Evolutionary conservation across 23 tunicate species (phyloP).

Genomic region (Halocynthia aurantium): DNA sequence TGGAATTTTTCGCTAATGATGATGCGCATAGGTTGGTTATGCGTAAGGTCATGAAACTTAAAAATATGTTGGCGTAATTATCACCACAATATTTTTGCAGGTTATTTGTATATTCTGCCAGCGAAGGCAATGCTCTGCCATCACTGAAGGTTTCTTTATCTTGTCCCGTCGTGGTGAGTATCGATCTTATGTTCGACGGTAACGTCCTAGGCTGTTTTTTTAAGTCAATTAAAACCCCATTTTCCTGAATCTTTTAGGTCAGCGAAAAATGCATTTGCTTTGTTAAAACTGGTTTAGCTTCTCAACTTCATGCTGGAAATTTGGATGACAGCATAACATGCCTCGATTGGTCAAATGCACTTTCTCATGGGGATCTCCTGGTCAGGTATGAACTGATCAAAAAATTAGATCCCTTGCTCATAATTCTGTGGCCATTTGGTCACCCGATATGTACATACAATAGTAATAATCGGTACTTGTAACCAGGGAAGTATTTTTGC

Average conservation of each 20-base stretch:
- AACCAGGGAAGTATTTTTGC: slow-evolving; percentile 64
- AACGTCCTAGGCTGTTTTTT: not conserved
- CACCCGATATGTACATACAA: not conserved
- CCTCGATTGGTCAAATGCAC: slow-evolving; percentile 68
- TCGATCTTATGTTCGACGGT: too few relatives aligned
- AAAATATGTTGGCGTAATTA: too few relatives aligned
- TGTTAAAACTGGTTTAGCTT: slow-evolving; percentile 81
- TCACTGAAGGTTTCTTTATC: slow-evolving; percentile 13
- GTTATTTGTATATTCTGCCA: slow-evolving; percentile 16
- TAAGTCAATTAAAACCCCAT: not conserved
- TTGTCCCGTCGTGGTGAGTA: slow-evolving; percentile 13
- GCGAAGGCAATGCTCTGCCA: slow-evolving; percentile 12
- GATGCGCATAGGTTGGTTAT: slow-evolving; percentile 66
- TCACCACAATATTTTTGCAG: not conserved
- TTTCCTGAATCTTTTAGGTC: slow-evolving; percentile 19
- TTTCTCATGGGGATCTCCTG: slow-evolving; percentile 59
- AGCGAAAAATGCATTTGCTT: slow-evolving; percentile 77
- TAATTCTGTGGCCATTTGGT: not conserved
- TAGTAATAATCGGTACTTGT: not conserved
- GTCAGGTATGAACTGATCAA: slow-evolving; percentile 41
- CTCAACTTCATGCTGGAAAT: slow-evolving; percentile 82
- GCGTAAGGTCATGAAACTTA: not conserved
- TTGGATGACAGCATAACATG: slow-evolving; percentile 84
- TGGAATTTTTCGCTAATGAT: slow-evolving; percentile 86
- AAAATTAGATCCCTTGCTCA: not conserved